phyloP scores from a whole-genome alignment of 2,113 vertebrate species.

The Prionailurus viverrinus region DNA sequence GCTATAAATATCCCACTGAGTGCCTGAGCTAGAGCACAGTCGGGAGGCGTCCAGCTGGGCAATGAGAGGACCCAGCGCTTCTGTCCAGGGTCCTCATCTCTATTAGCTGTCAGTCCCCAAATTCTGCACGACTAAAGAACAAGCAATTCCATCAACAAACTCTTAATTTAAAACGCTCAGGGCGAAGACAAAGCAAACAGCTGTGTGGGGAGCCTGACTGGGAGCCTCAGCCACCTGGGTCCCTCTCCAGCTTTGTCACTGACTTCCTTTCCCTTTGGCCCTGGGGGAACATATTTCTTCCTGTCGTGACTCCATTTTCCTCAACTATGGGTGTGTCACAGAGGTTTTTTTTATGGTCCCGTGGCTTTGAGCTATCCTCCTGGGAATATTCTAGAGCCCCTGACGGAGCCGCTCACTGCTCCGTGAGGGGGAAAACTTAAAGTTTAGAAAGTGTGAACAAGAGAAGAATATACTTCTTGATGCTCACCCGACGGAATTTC shows the following conservation, averaged over 20 bases:
- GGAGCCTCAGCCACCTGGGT: neutral
- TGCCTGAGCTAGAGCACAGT: conserved; percentile 5
- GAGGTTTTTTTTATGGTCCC: neutral
- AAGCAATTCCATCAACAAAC: conserved; percentile 31
- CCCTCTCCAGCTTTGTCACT: neutral
- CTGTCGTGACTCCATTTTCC: neutral
- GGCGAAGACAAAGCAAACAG: neutral
- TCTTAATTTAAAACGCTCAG: conserved; percentile 25
- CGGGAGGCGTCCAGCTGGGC: neutral
- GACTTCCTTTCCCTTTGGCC: conserved; percentile 8
- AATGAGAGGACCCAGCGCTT: neutral
- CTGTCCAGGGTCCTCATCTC: conserved; percentile 26
- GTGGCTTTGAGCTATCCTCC: neutral
- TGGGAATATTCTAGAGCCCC: neutral
- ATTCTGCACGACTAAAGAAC: conserved; percentile 40
- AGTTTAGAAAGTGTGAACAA: conserved; percentile 26
- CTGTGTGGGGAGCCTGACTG: neutral
- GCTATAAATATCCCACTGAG: conserved; percentile 77
- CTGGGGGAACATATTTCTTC: conserved; percentile 23
- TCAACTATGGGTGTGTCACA: neutral
- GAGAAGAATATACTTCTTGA: neutral
- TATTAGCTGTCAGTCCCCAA: conserved; percentile 8
- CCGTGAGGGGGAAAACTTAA: neutral
- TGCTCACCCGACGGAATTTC: neutral
- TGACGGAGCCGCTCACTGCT: conserved; percentile 11